Evolutionary conservation across 2,797 vertebrate species (phyloP), one percentile per base, ranked within the genome.

Genomic region (Eidolon dupreanum): DNA sequence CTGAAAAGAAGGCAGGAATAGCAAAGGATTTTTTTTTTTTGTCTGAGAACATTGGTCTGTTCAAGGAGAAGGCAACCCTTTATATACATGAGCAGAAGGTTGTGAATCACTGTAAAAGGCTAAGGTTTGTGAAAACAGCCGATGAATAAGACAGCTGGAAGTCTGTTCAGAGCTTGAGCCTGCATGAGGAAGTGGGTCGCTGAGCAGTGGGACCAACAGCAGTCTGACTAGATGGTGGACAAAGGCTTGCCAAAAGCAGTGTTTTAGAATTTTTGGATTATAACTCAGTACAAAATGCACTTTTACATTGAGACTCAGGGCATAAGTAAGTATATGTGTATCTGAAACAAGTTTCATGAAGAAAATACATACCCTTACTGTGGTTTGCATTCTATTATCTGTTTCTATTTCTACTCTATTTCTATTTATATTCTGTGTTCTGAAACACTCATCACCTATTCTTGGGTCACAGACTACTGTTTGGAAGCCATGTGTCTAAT

Each of bases 121-220:
- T 86, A 53, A 43, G 57, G 59, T 51, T 83, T 88, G 87, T 85
- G 87, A 88, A 96, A 89, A 57, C 24, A 79, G 81, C 26, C 4
- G 0, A 61, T 46, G 41, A 83, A 53, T 53, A 90, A 78, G 93
- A 73, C 28, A 63, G 33, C 51, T 61, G 78, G 61, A 68, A 26
- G 53, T 82, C 77, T 65, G 33, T 41, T 55, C 53, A 16, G 66
- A 90, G 57, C 51, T 53, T 55, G 65, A 33, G 31, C 82, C 38
- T 19, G 38, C 6, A 0, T 6, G 49, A 43, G 51, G 46, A 57
- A 75, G 68, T 84, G 51, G 73, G 70, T 11, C 8, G 0, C 33
- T 20, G 55, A 33, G 59, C 33, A 55, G 15, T 8, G 46, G 71
- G 61, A 28, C 43, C 7, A 2, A 0, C 24, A 68, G 75, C 79